phyloP scores from a whole-genome alignment of 1,140 invertebrate genomes.

The Druon quercuslanigerum region DNA sequence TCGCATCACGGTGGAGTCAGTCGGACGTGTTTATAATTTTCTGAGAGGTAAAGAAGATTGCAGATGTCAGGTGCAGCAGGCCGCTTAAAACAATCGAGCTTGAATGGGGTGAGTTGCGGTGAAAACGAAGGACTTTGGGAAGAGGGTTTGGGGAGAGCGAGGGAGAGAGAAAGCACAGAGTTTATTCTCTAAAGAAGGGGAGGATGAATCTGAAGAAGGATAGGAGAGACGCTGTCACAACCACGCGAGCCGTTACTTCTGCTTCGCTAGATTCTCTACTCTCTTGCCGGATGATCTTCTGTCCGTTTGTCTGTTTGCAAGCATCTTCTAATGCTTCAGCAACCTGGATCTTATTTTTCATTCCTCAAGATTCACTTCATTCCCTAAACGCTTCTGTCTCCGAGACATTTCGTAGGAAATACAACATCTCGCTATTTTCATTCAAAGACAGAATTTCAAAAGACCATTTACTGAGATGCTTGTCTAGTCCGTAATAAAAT shows the following conservation, averaged over 20 bases:
- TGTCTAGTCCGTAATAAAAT: too few relatives aligned
- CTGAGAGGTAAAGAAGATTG: conserved; percentile 69
- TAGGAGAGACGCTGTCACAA: conserved; percentile 68
- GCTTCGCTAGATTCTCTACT: conserved; percentile 69
- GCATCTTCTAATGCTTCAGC: conserved; percentile 59
- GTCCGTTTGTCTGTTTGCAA: conserved; percentile 55
- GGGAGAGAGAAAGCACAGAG: conserved; percentile 54
- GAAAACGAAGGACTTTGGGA: conserved; percentile 60
- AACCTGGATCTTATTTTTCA: conserved; percentile 63
- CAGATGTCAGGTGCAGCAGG: conserved; percentile 71
- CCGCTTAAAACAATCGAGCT: conserved; percentile 66
- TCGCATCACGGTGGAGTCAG: conserved; percentile 37
- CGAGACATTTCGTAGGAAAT: not conserved
- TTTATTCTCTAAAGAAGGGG: conserved; percentile 12
- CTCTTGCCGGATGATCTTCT: conserved; percentile 62
- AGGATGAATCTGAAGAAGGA: conserved; percentile 32
- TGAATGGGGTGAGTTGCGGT: conserved; percentile 65
- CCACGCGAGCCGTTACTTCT: conserved; percentile 74
- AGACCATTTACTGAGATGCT: not conserved
- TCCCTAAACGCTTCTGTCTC: conserved; percentile 27
- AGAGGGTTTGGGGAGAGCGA: conserved; percentile 54
- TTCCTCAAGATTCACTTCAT: conserved; percentile 53
- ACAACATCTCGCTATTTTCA: not conserved
- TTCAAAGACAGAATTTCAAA: not conserved
- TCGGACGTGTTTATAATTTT: conserved; percentile 72